A percentile compares a stretch with the other conserved stretches of the same genome.
Conservation (phyloP, 2,113 vertebrate genomes). For the Archilochus colubris region DNA sequence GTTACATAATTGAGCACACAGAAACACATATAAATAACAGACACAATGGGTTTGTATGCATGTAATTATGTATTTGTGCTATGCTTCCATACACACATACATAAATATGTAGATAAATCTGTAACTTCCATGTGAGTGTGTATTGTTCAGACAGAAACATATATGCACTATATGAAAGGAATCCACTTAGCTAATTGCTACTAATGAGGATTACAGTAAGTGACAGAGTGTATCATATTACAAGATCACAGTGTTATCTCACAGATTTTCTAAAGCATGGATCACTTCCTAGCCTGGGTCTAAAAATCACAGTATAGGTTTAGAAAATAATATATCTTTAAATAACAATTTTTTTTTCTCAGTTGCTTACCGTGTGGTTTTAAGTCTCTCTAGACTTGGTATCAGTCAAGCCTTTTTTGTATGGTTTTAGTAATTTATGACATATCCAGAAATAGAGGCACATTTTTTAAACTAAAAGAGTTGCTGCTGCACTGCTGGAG, state of each 20-base stretch:
- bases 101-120: neutral
- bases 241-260: neutral
- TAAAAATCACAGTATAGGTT: neutral
- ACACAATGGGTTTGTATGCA: neutral
- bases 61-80: neutral
- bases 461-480: neutral
- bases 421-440: neutral
- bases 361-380: neutral
- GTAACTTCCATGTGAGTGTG: neutral
- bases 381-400: neutral
- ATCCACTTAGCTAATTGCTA: neutral
- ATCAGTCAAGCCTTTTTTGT: neutral
- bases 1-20: accelerated
- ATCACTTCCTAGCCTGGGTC: neutral
- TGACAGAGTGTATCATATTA: neutral
- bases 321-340: neutral
- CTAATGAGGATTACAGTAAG: neutral
- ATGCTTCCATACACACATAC: neutral
- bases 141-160: neutral
- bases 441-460: neutral
- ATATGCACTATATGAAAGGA: neutral
- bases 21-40: neutral
- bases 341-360: neutral
- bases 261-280: neutral
- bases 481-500: neutral